A percentile compares a stretch with the other conserved stretches of the same genome.
Evolutionary conservation across 2,113 vertebrate species (phyloP).

Genomic region (Ia io): DNA sequence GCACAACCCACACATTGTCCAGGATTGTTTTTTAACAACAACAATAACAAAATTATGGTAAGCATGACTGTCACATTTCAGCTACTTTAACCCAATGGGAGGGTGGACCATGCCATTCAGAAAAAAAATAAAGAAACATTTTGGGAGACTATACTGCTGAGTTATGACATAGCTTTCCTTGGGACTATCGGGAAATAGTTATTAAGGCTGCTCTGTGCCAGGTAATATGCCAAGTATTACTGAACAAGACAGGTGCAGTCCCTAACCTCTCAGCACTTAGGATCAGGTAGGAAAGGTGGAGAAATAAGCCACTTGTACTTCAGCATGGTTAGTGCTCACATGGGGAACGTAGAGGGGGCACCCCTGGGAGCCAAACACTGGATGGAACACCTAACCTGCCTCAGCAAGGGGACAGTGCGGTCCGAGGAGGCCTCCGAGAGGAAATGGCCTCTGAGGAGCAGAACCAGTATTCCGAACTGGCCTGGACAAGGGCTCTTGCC

Average conservation of each 20-base stretch:
- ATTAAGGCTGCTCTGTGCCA: not conserved
- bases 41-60: not conserved
- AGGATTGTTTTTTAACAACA: not conserved
- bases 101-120: not conserved
- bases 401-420: too few relatives aligned
- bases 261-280: not conserved
- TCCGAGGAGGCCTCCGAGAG: not conserved
- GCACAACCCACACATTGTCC: not conserved
- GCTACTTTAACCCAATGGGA: not conserved
- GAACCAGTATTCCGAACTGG: not conserved
- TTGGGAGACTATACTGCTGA: not conserved
- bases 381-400: not conserved
- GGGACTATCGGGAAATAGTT: not conserved
- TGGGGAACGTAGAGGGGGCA: fast-evolving
- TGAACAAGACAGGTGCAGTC: not conserved
- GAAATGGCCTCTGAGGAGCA: not conserved
- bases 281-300: not conserved
- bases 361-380: not conserved
- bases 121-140: not conserved
- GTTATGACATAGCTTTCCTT: not conserved
- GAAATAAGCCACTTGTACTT: not conserved
- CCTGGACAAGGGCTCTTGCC: not conserved
- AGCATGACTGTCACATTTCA: not conserved
- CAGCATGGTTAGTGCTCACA: not conserved
- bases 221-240: not conserved